phyloP scores from a whole-genome alignment of 2,797 vertebrate genomes.

The Microctenopoma steveboyesi region DNA sequence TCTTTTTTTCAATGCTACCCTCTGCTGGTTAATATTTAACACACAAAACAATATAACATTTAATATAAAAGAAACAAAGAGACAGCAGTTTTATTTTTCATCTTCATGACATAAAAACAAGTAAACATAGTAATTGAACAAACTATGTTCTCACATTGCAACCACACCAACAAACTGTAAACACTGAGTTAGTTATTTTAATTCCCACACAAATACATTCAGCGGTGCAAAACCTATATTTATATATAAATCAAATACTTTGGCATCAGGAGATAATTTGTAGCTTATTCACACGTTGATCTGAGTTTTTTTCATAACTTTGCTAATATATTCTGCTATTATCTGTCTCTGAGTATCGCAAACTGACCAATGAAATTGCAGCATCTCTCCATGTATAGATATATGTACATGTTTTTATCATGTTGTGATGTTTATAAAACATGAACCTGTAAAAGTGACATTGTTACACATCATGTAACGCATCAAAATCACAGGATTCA shows the following conservation, averaged over 20 bases:
- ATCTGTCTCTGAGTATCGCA: not conserved
- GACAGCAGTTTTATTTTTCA: slow-evolving; percentile 6
- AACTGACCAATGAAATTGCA: slow-evolving; percentile 1
- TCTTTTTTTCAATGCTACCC: slow-evolving; percentile 50
- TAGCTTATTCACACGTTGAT: slow-evolving; percentile 61
- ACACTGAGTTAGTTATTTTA: not conserved
- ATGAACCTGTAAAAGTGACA: not conserved
- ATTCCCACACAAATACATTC: slow-evolving; percentile 60
- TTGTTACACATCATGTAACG: not conserved
- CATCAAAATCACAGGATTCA: not conserved
- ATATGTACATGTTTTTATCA: not conserved
- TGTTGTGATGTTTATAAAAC: not conserved
- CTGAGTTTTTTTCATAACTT: not conserved
- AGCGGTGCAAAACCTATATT: slow-evolving; percentile 44
- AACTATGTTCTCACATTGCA: slow-evolving; percentile 17
- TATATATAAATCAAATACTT: slow-evolving; percentile 50
- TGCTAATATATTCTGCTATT: not conserved
- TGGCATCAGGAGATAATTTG: slow-evolving; percentile 58
- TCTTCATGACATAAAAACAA: slow-evolving; percentile 12
- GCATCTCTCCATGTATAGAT: not conserved
- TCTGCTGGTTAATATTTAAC: slow-evolving; percentile 53
- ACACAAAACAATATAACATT: slow-evolving; percentile 36
- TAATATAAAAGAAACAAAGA: slow-evolving; percentile 39
- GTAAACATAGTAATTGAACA: not conserved
- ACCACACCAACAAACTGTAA: not conserved